phyloP scores from a whole-genome alignment of 2,888 invertebrate genomes.

The Chirona hameri region DNA sequence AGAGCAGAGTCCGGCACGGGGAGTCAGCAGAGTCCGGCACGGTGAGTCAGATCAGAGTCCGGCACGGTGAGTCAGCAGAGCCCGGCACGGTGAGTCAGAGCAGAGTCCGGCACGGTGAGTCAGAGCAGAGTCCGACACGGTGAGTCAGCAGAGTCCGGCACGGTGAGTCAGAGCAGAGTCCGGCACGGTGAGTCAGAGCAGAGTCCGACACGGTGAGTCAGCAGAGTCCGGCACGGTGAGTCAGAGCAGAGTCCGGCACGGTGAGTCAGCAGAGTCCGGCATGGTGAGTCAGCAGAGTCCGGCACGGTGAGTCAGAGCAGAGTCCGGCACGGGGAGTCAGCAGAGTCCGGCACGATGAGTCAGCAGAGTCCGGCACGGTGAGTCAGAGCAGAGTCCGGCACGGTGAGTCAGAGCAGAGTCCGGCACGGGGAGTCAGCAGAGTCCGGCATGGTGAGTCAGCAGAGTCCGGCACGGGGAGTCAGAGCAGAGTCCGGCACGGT shows the following conservation, averaged over 20 bases:
- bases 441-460: slow-evolving; percentile 64
- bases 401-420: background rate
- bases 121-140: no score
- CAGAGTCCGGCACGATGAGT: slow-evolving; percentile 69
- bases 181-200: background rate
- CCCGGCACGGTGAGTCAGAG: slow-evolving; percentile 45
- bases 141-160: background rate
- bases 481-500: background rate
- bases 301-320: background rate
- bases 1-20: no score
- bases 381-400: background rate
- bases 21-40: background rate
- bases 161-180: background rate
- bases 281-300: no score
- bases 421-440: slow-evolving; percentile 54
- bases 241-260: background rate
- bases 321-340: slow-evolving; percentile 44
- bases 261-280: no score
- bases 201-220: background rate
- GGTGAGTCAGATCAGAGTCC: background rate
- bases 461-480: no score
- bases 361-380: background rate
- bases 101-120: slow-evolving; percentile 69
- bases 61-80: background rate
- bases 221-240: slow-evolving; percentile 73